Evolutionary conservation across 2,888 invertebrate genomes (phyloP).

Genomic region (Conomelus anceps): DNA sequence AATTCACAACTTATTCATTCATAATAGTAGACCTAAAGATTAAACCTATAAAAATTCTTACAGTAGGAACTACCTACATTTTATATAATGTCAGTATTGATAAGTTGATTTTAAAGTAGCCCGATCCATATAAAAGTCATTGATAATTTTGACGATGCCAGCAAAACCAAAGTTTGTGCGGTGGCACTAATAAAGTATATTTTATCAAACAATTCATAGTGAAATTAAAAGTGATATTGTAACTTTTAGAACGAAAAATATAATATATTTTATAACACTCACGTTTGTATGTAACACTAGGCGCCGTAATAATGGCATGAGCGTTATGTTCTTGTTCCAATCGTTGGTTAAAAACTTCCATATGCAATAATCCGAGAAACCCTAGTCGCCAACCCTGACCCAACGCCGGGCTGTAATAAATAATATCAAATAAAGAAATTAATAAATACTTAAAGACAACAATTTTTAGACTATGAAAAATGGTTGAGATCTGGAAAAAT

Average conservation of each 20-base stretch:
- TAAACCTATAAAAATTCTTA: no score
- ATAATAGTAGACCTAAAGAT: no score
- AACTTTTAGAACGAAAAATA: neutral
- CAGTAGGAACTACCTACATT: no score
- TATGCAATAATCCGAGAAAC: slow-evolving; percentile 76
- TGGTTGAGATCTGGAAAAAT: neutral
- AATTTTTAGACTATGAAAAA: neutral
- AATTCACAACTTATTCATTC: no score
- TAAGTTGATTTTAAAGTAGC: no score
- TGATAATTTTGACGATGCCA: no score
- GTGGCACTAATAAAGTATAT: no score
- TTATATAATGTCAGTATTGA: no score
- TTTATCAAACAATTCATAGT: no score
- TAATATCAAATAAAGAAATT: slow-evolving; percentile 13
- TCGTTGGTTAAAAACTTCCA: slow-evolving; percentile 83
- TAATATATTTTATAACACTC: slow-evolving; percentile 36
- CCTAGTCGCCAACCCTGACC: slow-evolving; percentile 87
- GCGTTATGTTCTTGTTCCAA: slow-evolving; percentile 77
- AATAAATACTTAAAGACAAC: neutral
- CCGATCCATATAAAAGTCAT: no score
- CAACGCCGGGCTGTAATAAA: slow-evolving; percentile 62
- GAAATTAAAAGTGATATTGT: no score
- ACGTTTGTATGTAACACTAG: slow-evolving; percentile 76
- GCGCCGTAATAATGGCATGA: slow-evolving; percentile 74
- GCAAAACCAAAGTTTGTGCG: no score